Conservation (phyloP, 53 echinoderm and acorn worm species). For the Echinometra lucunter region DNA sequence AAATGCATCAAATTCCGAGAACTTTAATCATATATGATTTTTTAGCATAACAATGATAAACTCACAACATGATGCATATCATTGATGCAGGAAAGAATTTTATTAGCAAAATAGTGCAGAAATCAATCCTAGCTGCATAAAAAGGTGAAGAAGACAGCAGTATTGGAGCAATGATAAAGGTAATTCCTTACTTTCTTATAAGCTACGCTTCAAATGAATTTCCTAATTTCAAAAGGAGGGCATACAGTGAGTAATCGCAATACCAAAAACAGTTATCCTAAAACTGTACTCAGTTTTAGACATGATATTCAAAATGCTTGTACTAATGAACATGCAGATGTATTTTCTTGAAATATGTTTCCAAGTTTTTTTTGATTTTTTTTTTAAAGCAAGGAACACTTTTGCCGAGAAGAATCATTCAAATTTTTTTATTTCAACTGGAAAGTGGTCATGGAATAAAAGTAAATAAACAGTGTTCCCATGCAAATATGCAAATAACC, state of each 20-base stretch:
- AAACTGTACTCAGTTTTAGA: neutral
- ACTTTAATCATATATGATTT: no score
- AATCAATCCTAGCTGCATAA: neutral
- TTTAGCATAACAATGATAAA: no score
- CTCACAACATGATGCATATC: neutral
- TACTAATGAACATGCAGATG: no score
- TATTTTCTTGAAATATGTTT: neutral
- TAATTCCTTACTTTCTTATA: neutral
- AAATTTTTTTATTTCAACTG: neutral
- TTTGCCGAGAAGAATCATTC: neutral
- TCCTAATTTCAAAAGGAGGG: neutral
- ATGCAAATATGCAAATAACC: no score
- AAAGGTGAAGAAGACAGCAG: neutral
- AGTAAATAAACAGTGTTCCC: no score
- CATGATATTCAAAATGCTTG: neutral
- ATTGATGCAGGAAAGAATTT: neutral
- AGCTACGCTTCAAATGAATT: neutral
- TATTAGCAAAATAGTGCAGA: neutral
- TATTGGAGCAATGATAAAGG: neutral
- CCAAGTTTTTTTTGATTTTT: neutral
- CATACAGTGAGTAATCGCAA: neutral
- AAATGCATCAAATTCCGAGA: neutral
- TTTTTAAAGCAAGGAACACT: neutral
- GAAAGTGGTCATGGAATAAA: no score
- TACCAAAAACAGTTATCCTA: neutral